Evolutionary conservation across 92 coral and sea anemone genomes (phyloP), one percentile per base, ranked within the genome.

Genomic region (Virgularia gustaviana): DNA sequence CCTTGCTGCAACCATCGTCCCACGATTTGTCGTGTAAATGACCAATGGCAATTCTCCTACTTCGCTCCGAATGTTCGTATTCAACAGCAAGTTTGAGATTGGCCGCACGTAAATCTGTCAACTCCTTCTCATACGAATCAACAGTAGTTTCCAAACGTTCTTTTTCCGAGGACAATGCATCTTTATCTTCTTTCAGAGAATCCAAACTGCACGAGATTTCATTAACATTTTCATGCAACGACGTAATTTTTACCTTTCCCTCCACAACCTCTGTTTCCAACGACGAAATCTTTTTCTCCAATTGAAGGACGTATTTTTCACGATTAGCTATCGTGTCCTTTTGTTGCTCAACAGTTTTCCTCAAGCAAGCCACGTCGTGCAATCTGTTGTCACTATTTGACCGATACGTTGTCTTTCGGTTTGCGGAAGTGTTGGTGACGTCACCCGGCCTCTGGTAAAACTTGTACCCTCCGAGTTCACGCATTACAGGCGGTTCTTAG

Each of bases 401-500:
- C 37, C 32, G 33, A 1, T 41, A 8, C 54, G 7, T 24, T 11
- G 75, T 18, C 25, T 39, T 68, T 32, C 47, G n/a, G 23, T 47
- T 49, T 9, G 61, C 16, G 2, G 51, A 16, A 18, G 1, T 49
- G 10, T 2, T 47, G 13, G 34, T 27, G 45, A 27, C 25, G 11
- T 49, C 75, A 39, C 35, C 51, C 2, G 75, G 75, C 23, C 51
- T 68, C 51, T 49, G 58, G 23, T 30, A 49, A 38, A 68, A 68
- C 54, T 68, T 68, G 47, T 68, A 68, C 19, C 75, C 75, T 10
- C 75, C 75, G 8, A 68, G 75, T 22, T 68, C 75, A 15, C 61
- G 61, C 2, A 68, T 42, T 5, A 68, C 27, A 27, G 75, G 75
- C 36, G 47, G 35, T 51, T 68, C 75, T 68, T 27, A 0, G 42